Percentiles rank a stretch among this genome's conserved stretches.
phyloP scores from a whole-genome alignment of 2,797 vertebrate genomes.

The Macropus fuliginosus region DNA sequence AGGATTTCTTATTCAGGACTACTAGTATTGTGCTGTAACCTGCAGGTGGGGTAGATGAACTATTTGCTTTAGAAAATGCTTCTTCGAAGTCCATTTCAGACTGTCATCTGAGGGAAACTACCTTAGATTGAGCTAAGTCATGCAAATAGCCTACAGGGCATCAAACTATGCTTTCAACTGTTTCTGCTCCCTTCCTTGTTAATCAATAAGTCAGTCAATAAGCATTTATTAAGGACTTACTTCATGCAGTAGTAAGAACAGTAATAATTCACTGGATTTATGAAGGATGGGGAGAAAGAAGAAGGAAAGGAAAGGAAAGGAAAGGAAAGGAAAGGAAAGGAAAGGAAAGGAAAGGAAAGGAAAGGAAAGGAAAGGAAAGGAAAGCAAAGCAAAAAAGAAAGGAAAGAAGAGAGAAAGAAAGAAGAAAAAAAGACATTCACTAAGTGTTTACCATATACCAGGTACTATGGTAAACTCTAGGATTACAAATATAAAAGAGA shows the following conservation, averaged over 20 bases:
- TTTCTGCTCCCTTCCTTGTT: background rate
- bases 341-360: too few relatives aligned
- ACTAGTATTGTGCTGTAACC: background rate
- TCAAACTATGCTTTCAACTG: background rate
- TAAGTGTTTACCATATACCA: background rate
- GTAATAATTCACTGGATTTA: background rate
- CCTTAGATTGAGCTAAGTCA: background rate
- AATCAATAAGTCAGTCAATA: background rate
- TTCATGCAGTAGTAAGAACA: background rate
- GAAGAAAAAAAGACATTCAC: background rate
- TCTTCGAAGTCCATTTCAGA: background rate
- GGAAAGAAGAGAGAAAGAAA: too few relatives aligned
- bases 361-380: too few relatives aligned
- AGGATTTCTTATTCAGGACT: background rate
- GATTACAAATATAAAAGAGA: background rate
- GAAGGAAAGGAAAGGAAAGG: too few relatives aligned
- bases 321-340: accelerated
- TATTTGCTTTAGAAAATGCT: background rate
- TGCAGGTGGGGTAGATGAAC: background rate
- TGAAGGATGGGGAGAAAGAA: background rate
- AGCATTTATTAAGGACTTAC: background rate
- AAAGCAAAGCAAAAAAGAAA: too few relatives aligned
- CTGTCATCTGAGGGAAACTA: background rate
- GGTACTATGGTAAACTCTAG: background rate
- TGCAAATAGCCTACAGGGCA: background rate